These are phyloP conservation scores for Macquaria australasica DNA, from an alignment of 2,113 vertebrate genomes.

Conservation along the genomic window DNA sequence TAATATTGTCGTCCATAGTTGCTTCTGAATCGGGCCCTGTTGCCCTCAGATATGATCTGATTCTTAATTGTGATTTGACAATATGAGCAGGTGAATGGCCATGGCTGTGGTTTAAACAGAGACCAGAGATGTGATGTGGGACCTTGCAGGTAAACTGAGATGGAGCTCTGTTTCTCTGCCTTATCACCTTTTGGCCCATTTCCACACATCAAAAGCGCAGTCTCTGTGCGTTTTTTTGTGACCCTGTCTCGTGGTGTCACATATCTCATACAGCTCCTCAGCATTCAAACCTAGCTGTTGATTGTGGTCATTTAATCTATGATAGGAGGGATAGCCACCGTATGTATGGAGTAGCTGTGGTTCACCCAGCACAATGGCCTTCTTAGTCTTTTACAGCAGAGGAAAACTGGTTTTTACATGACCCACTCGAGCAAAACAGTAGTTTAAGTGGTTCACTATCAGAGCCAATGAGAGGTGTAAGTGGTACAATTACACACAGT, in stretches of 20 bases:
- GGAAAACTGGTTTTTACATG: constrained; percentile 48
- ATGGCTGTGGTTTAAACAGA: background rate
- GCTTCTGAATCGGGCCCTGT: background rate
- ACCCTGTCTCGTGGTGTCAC: constrained; percentile 47
- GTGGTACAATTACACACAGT: constrained; percentile 68
- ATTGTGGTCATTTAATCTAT: constrained; percentile 53
- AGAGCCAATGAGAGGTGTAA: constrained; percentile 66
- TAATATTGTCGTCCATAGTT: background rate
- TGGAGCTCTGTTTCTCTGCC: background rate
- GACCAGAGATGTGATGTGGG: constrained; percentile 8
- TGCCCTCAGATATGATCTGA: constrained; percentile 20
- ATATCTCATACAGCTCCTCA: constrained; percentile 43
- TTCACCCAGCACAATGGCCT: constrained; percentile 54
- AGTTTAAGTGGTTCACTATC: constrained; percentile 68
- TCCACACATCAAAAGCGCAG: constrained; percentile 28
- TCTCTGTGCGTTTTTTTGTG: constrained; percentile 1
- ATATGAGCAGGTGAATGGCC: constrained; percentile 18
- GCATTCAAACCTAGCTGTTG: constrained; percentile 26
- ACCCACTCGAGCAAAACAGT: constrained; percentile 44
- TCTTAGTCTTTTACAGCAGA: constrained; percentile 49
- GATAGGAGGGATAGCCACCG: background rate
- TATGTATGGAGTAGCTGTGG: constrained; percentile 20
- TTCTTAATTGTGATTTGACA: constrained; percentile 20
- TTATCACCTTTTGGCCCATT: constrained; percentile 37
- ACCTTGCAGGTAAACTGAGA: constrained; percentile 37